Evolutionary conservation across 2,888 invertebrate species (phyloP), one percentile per base, ranked within the genome.

Genomic region (Cerceris ruficornis): DNA sequence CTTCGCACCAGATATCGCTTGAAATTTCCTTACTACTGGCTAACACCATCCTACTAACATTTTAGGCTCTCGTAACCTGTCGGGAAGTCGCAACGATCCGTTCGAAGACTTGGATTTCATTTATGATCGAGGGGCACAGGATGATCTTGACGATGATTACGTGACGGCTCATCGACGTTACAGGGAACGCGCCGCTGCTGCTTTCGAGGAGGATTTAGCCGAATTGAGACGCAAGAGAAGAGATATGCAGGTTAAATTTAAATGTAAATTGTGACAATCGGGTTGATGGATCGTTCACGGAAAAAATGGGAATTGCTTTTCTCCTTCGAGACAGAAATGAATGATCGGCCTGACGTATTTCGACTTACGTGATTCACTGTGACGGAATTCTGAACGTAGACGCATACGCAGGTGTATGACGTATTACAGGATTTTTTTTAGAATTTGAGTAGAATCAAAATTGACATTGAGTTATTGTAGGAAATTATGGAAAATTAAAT

Each of bases 121-220:
- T 69, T 86, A 83, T 59, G 90, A 88, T 39, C 87, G 88, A 15
- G 85, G 84, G 60, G 59, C 83, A 43, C 80, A 86, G 7, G 89
- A 91, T 13, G 83, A 86, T 28, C 84, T 82, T 59, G 90, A 91
- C 5, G 89, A 91, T 9, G 90, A 90, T 39, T 92, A 88, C 59
- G 87, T 91, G 15, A 17, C 75, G 9, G 77, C 81, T 14, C 91
- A 91, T 13, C 86, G 92, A 43, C 90, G 91, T 42, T 71, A 86
- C 67, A 92, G 91, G 76, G 89, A 92, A 65, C 89, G 91, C 8
- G 90, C 91, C 2, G 84, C 90, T 0, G 90, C 91, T 6, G 90
- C 90, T n/a, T 92, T 92, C 60, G 90, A 91, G 42, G 91, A 91
- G 65, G 92, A 92, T 75, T 77, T 92, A 69, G 92, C 91, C 7